Conservation (phyloP, 2,888 invertebrate genomes). For the Eugnorisma glareosa region DNA sequence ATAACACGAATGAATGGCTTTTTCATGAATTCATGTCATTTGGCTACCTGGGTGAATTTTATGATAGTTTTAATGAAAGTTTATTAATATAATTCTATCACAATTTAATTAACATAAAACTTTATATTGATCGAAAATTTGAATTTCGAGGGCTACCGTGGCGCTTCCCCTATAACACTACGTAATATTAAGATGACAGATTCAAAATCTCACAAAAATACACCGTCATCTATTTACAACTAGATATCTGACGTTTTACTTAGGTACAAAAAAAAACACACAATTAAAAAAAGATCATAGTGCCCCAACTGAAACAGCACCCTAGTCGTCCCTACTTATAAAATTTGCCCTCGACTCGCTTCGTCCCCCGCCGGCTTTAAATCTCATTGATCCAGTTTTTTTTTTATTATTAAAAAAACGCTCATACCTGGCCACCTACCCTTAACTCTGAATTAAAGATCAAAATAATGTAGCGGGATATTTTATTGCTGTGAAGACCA, state of each 20-base stretch:
- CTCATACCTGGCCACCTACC: conserved; percentile 35
- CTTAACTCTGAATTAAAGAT: background rate
- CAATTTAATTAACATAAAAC: background rate
- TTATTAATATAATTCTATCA: background rate
- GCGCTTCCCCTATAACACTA: background rate
- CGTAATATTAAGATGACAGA: background rate
- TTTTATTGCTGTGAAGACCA: background rate
- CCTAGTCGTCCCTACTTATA: background rate
- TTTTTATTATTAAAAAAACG: background rate
- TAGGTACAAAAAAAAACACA: background rate
- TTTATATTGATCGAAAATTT: background rate
- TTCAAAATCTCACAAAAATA: background rate
- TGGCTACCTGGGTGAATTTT: background rate
- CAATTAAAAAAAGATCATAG: conserved; percentile 14
- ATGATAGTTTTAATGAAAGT: background rate
- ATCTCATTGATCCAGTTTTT: conserved; percentile 43
- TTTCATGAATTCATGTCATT: background rate
- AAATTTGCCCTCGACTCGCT: conserved; percentile 12
- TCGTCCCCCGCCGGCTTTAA: background rate
- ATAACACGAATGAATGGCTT: background rate
- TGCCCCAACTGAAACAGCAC: conserved; percentile 6
- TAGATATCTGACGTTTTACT: background rate
- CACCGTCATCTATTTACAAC: background rate
- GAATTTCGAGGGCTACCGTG: background rate
- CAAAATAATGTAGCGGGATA: too few species aligned